A percentile compares a stretch with the other conserved stretches of the same genome.
phyloP scores from a whole-genome alignment of 2,113 vertebrate species.

The Eupsittula cactorum region DNA sequence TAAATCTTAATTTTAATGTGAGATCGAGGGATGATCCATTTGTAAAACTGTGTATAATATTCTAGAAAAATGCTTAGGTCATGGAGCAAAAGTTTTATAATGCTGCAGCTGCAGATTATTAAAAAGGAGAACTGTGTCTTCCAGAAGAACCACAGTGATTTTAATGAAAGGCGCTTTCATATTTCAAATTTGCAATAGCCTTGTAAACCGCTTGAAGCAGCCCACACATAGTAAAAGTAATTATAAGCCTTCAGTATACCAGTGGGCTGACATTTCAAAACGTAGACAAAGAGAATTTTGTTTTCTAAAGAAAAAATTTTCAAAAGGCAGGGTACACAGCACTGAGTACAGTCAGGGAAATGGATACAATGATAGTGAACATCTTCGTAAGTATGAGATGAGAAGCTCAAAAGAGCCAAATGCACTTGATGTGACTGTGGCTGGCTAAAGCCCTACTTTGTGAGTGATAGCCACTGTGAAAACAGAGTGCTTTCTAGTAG shows the following conservation, averaged over 20 bases:
- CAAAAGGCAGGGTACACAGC: constrained; percentile 18
- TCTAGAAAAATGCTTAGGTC: constrained; percentile 34
- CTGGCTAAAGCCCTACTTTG: neutral
- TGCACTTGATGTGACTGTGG: neutral
- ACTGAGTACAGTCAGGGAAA: neutral
- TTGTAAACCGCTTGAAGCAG: constrained; percentile 31
- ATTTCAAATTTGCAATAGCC: constrained; percentile 47
- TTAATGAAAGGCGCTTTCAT: constrained; percentile 57
- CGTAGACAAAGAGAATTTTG: constrained; percentile 49
- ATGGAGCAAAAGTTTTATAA: constrained; percentile 43
- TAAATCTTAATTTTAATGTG: neutral
- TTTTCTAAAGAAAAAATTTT: constrained; percentile 26
- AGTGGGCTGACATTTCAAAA: constrained; percentile 64
- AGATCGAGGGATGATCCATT: neutral
- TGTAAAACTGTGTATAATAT: neutral
- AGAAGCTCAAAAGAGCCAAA: neutral
- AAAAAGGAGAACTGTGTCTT: constrained; percentile 57
- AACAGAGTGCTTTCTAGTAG: neutral
- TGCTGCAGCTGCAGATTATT: constrained; percentile 45
- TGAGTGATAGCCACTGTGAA: neutral
- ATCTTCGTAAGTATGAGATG: neutral
- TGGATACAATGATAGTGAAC: constrained; percentile 5
- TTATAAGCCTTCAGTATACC: constrained; percentile 44
- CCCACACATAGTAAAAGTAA: constrained; percentile 48
- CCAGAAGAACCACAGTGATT: constrained; percentile 28